Evolutionary conservation across 2,113 vertebrate species (phyloP).

Genomic region (Sebastes schlegelii): DNA sequence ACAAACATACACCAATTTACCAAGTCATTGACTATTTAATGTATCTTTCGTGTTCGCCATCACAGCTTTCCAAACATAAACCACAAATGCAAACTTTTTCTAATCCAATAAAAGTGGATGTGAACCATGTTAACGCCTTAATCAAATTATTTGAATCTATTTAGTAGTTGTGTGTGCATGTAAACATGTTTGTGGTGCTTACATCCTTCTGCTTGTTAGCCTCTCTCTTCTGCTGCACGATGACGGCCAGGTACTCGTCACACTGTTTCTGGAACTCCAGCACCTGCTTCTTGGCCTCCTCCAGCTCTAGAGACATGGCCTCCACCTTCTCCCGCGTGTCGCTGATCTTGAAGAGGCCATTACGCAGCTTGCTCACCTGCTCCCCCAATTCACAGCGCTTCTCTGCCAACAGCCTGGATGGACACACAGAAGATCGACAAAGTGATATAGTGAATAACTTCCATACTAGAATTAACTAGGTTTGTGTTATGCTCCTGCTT

Average conservation of each 20-base stretch:
- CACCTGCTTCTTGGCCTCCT: slow-evolving; percentile 88
- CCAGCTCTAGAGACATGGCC: slow-evolving; percentile 91
- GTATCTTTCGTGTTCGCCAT: background rate
- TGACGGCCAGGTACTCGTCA: slow-evolving; percentile 89
- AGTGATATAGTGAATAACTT: background rate
- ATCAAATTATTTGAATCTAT: slow-evolving; percentile 8
- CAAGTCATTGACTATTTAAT: background rate
- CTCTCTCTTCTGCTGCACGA: slow-evolving; percentile 88
- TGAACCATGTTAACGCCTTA: background rate
- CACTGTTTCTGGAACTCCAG: slow-evolving; percentile 90
- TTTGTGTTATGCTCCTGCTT: background rate
- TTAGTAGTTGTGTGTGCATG: background rate
- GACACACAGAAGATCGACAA: background rate
- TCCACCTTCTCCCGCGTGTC: slow-evolving; percentile 90
- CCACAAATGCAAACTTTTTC: background rate
- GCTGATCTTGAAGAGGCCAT: slow-evolving; percentile 89
- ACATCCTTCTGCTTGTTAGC: slow-evolving; percentile 90
- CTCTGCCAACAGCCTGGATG: slow-evolving; percentile 86
- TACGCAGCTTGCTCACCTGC: slow-evolving; percentile 88
- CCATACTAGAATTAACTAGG: background rate
- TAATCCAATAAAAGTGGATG: background rate
- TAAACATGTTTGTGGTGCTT: background rate
- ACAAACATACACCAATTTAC: background rate
- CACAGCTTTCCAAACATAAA: background rate
- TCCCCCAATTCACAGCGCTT: slow-evolving; percentile 88